Evolutionary conservation across 2,113 vertebrate genomes (phyloP), one percentile per base, ranked within the genome.

Genomic region (Neogale vison): DNA sequence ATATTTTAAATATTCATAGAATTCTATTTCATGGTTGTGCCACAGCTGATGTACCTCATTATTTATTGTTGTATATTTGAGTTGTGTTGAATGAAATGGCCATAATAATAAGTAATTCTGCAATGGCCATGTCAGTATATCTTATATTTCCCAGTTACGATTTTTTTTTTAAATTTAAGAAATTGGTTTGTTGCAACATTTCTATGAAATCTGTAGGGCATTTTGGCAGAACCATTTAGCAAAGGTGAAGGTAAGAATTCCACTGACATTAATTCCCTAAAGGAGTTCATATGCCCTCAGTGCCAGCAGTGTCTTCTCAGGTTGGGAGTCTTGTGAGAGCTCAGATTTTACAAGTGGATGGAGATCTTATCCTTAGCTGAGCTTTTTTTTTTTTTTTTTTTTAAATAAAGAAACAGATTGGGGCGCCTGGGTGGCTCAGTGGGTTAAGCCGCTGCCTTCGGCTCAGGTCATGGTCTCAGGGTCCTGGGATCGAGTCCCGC

Each of bases 261-360:
- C 17, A 6, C 21, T 63, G 47, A 34, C 26, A 13, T 79, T n/a
- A 61, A 21, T 50, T 23, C n/a, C 31, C 36, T 57, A 47, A 34
- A 52, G 29, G 42, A 34, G 31, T 31, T 18, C 6, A 17, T 4
- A 67, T 2, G 34, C 0, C 8, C 0, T 23, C n/a, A 21, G 23
- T 29, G 71, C 4, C 63, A 65, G 3, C 4, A 4, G 9, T 20
- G 12, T n/a, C 17, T n/a, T 24, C 18, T 52, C 13, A 2, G 45
- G 2, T 34, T 39, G 82, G 6, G n/a, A 61, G 42, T 72, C 42
- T n/a, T 71, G 1, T 31, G 23, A 45, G 1, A 10, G 20, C 42
- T 57, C 26, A 57, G 23, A 34, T 36, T 87, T 82, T 65, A 36
- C 29, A 47, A 42, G 18, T 39, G 1, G 31, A 4, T 84, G 24